Evolutionary conservation across 2,113 vertebrate genomes (phyloP), one percentile per base, ranked within the genome.

Genomic region (Myotis yumanensis): DNA sequence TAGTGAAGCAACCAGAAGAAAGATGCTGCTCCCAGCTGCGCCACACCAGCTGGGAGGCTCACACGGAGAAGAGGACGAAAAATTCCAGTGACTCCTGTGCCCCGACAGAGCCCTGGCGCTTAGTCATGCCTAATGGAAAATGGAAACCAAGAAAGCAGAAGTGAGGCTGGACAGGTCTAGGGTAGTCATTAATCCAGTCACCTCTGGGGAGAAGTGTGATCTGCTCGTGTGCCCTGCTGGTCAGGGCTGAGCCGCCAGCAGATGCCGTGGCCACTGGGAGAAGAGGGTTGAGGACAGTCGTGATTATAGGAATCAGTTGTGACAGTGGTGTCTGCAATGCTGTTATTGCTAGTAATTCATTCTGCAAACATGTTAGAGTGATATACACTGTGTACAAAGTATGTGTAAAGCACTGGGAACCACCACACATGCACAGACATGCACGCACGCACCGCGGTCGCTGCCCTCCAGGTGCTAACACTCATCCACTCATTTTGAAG

Each of bases 61-160:
- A 62, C 73, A 40, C 43, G 64, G 6, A 0, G 92, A 82, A 54
- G 76, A 54, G 96, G 95, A 95, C 79, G 46, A 96, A 97, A 96
- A 93, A 96, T 97, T 98, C 97, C 97, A 95, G 20, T 97, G 96
- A 95, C 97, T 96, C 77, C 81, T 69, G 0, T 95, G 94, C 14
- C 10, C 94, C 98, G 92, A 91, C 64, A 23, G 85, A 22, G 90
- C 75, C 84, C n/a, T 82, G n/a, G 79, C 71, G 16, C 92, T 98
- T 96, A 98, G 96, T 98, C 97, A 97, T 91, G 72, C 76, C 79
- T 3, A 0, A 14, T 93, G 96, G 97, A 97, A 98, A 97, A 97
- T 94, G 89, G 97, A 98, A 98, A 82, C 96, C 83, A 48, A 95
- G 93, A 98, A 98, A 98, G 96, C 95, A 98, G 97, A 98, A 98